Evolutionary conservation across 2,797 vertebrate genomes (phyloP), one percentile per base, ranked within the genome.

Genomic region (Kryptopterus vitreolus): DNA sequence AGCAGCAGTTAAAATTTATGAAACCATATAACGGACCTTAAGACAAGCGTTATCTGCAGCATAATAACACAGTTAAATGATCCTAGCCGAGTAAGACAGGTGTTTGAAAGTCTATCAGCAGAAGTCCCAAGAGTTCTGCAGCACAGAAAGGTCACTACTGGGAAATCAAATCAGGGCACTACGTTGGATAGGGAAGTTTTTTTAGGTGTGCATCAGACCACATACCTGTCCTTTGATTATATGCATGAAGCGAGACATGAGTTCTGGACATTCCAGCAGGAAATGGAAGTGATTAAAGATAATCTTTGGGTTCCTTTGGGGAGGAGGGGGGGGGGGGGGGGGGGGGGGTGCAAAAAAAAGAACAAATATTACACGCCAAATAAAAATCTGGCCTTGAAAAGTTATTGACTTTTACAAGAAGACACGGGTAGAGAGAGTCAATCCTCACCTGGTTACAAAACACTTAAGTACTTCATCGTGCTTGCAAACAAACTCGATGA

Each of bases 251-350:
- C 98, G 95, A 74, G 98, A 98, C 98, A 99, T 99, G 80, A 99
- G 87, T 86, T 99, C 98, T 33, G 98, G 98, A 93, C 98, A 99
- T 88, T 99, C 98, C 87, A 99, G 92, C 82, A 99, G 96, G 89
- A 99, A 99, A 89, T 99, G 98, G 88, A 99, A 99, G 88, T 99
- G 97, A 88, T 98, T 95, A 88, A 99, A 99, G 90, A 99, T 99
- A 82, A 99, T 99, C 92, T 96, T 99, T 85, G 98, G 98, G 88
- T 99, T 99, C 89, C 98, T 99, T 87, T 76, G 87, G 89, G 26
- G 50, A 24, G 53, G n/a, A n/a, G n/a, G n/a, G n/a, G n/a, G n/a
- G n/a, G n/a, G n/a, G n/a, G n/a, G n/a, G n/a, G n/a, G n/a, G n/a
- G n/a, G n/a, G n/a, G n/a, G n/a, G n/a, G n/a, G n/a, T n/a, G n/a